Base-by-base conservation (phyloP, 2,888 invertebrate genomes). In the Nebria salina region DNA sequence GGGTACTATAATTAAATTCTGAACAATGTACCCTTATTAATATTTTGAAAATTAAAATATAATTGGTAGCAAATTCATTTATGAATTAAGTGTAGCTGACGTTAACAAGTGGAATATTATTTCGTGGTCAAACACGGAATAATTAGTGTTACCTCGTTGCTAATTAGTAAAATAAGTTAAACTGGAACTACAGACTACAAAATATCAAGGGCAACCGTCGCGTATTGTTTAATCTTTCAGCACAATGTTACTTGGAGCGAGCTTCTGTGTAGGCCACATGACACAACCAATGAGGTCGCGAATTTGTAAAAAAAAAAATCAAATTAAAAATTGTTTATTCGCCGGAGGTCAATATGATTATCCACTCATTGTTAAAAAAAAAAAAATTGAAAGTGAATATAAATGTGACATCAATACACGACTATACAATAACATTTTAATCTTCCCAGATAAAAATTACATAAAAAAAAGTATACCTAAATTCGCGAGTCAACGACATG, bases 181-280 rank as follows among this genome's bases (percentile, higher is more conserved):
- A 73, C 73, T 73, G 43, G 73, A 15, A 73, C 26, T 43, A 73
- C 41, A 34, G 34, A 34, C 34, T 34, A 34, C 13, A 20, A 15
- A 5, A 15, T 42, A 73, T 73, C 73, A 73, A 73, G 73, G 73
- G 73, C 43, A 73, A 72, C 9, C 9, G 68, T 13, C 5, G 9
- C 13, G 73, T 73, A 42, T 73, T 41, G 43, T 73, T 43, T 42
- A 42, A 42, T 73, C 13, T 41, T 68, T 73, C 42, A 73, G 73
- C 42, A 73, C 73, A 73, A 73, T 73, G 73, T 73, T 73, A 73
- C 41, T 43, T 41, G 20, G n/a, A 68, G 26, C 54, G 54, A 54
- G 54, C 54, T 54, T 54, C 70, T 26, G 15, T 34, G 73, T 73
- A 73, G 73, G 73, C 42, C 73, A 73, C 73, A 43, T 34, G 41